Base-by-base conservation (phyloP, 2,888 invertebrate genomes). In the Apomyelois bistriatella region DNA sequence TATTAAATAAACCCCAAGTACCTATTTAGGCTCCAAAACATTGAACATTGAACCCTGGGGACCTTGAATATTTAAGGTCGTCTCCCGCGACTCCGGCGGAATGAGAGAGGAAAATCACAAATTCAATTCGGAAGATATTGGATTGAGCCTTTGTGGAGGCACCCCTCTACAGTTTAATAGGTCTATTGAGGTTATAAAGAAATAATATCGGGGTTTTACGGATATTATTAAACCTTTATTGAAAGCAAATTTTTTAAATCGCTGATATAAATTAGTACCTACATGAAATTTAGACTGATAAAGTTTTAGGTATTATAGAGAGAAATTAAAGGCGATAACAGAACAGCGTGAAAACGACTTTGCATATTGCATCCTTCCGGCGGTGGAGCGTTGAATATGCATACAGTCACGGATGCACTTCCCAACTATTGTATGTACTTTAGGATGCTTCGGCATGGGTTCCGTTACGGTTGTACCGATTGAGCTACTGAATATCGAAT, bases 311-410 rank as follows among this genome's bases (percentile, higher is more conserved):
- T n/a, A n/a, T n/a, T n/a, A n/a, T n/a, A n/a, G n/a, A n/a, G n/a
- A n/a, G n/a, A n/a, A n/a, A n/a, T n/a, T n/a, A n/a, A n/a, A 7
- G 43, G 22, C 12, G 13, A 47, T 47, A 36, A 36, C 9, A 46
- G 40, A 1, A 32, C n/a, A n/a, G n/a, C 52, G 53, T 52, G 54
- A 52, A 53, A 54, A 48, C 46, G 48, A 55, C 54, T 58, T 51
- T 60, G 58, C 57, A 57, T 62, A 55, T 50, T 54, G 43, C 42
- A 58, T 35, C 46, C 13, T 16, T 28, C 46, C 46, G 54, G 53
- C 54, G 51, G 37, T 36, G 40, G 3, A 15, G 13, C 42, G 8
- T 38, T 56, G 53, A 58, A 58, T 58, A 58, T 58, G 52, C 56
- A 56, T 28, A 36, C 41, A 37, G 37, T 37, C 15, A 28, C 38